Conservation (phyloP, 2,797 vertebrate genomes). For the Denticeps clupeoides region DNA sequence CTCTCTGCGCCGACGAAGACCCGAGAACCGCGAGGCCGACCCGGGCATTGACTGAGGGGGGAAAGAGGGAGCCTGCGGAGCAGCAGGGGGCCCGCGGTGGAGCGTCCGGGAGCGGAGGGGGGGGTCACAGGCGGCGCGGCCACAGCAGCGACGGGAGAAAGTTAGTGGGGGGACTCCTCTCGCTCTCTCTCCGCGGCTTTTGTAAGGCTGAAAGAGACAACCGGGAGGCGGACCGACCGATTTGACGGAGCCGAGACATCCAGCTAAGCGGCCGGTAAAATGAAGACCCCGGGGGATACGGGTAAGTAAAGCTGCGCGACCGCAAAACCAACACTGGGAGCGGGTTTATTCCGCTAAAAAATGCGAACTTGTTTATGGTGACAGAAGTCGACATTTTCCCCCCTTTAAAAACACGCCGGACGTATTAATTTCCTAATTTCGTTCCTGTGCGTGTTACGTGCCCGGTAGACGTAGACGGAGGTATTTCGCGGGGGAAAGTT, state of each 20-base stretch:
- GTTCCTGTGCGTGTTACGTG: no score
- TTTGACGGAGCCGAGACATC: constrained; percentile 26
- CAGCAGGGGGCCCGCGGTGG: constrained; percentile 11
- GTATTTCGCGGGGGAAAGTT: no score
- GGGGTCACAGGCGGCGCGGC: neutral
- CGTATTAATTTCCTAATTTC: no score
- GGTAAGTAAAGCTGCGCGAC: constrained; percentile 42
- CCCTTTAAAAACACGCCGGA: no score
- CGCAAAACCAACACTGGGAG: neutral
- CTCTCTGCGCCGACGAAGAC: no score
- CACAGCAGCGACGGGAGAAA: constrained; percentile 12
- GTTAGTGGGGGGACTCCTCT: constrained; percentile 28
- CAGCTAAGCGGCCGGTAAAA: constrained; percentile 41
- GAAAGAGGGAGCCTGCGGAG: no score
- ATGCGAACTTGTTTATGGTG: no score
- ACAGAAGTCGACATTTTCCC: no score
- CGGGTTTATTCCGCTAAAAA: neutral
- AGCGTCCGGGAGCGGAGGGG: neutral
- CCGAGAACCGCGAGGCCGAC: no score
- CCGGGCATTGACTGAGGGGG: no score
- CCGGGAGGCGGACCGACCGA: constrained; percentile 12
- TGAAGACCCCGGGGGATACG: constrained; percentile 63
- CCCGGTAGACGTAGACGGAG: no score
- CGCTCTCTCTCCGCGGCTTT: constrained; percentile 7
- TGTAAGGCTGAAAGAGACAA: constrained; percentile 21